Evolutionary conservation across 2,113 vertebrate species (phyloP).

Genomic region (Willisornis vidua): DNA sequence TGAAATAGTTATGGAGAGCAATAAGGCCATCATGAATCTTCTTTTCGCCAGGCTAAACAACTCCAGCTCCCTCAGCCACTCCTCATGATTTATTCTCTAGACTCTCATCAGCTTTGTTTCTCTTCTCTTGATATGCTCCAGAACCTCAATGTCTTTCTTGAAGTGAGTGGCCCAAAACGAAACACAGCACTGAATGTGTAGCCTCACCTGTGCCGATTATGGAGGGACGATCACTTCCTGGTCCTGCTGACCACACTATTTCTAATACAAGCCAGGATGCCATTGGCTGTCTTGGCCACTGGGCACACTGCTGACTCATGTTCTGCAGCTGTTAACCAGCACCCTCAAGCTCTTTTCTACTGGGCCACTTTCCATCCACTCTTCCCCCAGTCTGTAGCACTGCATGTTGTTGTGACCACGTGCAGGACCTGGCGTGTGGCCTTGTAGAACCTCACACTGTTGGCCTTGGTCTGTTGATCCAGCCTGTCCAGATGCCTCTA

Average conservation of each 20-base stretch:
- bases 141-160: neutral
- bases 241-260: neutral
- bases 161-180: neutral
- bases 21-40: neutral
- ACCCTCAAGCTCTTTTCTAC: neutral
- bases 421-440: no score
- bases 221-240: neutral
- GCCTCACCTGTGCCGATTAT: neutral
- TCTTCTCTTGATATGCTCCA: neutral
- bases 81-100: neutral
- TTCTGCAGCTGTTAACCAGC: neutral
- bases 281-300: neutral
- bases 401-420: neutral
- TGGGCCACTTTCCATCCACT: neutral
- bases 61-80: neutral
- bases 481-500: neutral
- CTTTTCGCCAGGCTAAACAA: neutral
- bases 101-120: neutral
- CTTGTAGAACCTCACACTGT: neutral
- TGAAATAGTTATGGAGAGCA: neutral
- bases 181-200: neutral
- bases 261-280: neutral
- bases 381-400: neutral
- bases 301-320: neutral
- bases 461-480: neutral